These are phyloP conservation scores for Clostera curtula DNA, from an alignment of 2,888 invertebrate species.

Conservation along the genomic window DNA sequence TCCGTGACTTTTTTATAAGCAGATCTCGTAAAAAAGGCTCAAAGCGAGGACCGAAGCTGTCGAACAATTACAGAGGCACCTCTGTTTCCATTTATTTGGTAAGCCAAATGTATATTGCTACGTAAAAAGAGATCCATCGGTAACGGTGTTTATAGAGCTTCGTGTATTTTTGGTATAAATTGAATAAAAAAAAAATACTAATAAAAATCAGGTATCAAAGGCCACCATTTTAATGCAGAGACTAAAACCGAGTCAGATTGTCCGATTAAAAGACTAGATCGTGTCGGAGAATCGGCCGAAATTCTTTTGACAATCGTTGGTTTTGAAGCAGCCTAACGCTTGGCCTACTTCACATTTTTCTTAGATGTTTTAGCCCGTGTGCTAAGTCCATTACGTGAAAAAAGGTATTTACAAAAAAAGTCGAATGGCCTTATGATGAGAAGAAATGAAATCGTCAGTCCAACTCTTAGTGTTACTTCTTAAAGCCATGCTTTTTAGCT, in stretches of 20 bases:
- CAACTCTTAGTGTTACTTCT: constrained; percentile 44
- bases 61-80: too few relatives aligned
- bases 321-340: constrained; percentile 18
- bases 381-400: too few relatives aligned
- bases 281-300: constrained; percentile 38
- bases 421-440: constrained; percentile 38
- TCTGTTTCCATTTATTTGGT: constrained; percentile 60
- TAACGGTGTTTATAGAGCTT: constrained; percentile 68
- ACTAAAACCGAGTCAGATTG: constrained; percentile 6
- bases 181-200: constrained; percentile 51
- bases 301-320: constrained; percentile 11
- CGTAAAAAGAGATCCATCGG: constrained; percentile 69
- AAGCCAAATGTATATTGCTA: constrained; percentile 53
- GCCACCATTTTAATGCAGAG: constrained; percentile 23
- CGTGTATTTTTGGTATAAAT: constrained; percentile 71
- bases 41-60: too few relatives aligned
- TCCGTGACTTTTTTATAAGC: too few relatives aligned
- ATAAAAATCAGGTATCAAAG: constrained; percentile 61
- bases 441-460: constrained; percentile 43
- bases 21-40: too few relatives aligned
- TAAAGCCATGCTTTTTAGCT: constrained; percentile 57
- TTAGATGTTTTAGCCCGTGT: too few relatives aligned
- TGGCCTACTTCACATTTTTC: too few relatives aligned
- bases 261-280: constrained; percentile 52
- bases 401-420: constrained; percentile 60